Evolutionary conservation across 1,140 invertebrate species (phyloP), one percentile per base, ranked within the genome.

Genomic region (Heliconius eleuchia): DNA sequence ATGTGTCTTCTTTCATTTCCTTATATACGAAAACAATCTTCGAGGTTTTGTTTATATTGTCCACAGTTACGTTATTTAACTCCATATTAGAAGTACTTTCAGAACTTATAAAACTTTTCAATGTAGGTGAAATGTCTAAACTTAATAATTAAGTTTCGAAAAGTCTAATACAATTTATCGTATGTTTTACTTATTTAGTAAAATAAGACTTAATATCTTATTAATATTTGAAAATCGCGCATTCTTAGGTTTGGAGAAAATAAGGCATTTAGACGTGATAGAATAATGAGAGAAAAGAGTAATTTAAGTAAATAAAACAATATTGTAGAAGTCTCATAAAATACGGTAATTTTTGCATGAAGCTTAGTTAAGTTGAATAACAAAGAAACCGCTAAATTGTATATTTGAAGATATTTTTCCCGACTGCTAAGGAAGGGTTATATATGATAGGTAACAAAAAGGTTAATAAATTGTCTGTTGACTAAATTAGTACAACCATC

Each of bases 401-500:
- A 37, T 37, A 37, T 37, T 37, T 37, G 7, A 37, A 37, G 34
- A 37, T 6, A 34, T 23, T 23, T 23, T 23, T 23, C 23, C 23
- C 23, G 23, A 23, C 23, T 23, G 23, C 23, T 23, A 23, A 23
- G 23, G 23, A 23, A 23, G 23, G 23, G 23, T 1, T 23, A 23
- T 23, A 23, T 23, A 23, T 23, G 23, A 23, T 23, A 23, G 23
- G 23, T 23, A 23, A 23, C 57, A 60, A 23, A 60, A 66, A 30
- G 9, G 60, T 30, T 66, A 66, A 30, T 66, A 66, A 66, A 66
- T 27, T 16, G 30, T 66, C 11, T 66, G 60, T 66, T 66, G 16
- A 16, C 23, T n/a, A 27, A 60, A 75, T 75, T 66, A 66, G 34
- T 75, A 8, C 42, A 75, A 23, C 74, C 74, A 75, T 75, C 19